Percentiles rank a stretch among this genome's conserved stretches.
Conservation (phyloP, 2,888 invertebrate species). For the Perithous albicinctus region DNA sequence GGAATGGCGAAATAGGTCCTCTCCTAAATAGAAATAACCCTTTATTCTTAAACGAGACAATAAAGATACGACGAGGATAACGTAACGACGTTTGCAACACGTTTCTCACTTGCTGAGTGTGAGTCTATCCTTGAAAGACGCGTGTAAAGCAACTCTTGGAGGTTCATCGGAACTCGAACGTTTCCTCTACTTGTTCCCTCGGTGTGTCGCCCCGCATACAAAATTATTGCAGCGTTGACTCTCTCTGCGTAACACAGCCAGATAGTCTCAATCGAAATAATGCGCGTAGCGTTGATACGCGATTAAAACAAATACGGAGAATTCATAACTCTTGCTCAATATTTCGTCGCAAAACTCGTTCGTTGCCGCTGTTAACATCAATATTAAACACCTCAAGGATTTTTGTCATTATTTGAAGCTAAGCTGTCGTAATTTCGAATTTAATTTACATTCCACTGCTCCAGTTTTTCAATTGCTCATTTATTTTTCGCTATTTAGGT, state of each 20-base stretch:
- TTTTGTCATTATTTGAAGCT: background rate
- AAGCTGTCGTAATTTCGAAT: constrained; percentile 7
- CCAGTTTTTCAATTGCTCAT: background rate
- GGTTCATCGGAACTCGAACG: constrained; percentile 44
- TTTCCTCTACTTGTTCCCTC: constrained; percentile 25
- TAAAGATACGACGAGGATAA: constrained; percentile 28
- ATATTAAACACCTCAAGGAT: background rate
- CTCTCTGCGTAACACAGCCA: background rate
- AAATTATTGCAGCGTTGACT: constrained; percentile 41
- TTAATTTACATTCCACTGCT: background rate
- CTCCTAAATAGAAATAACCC: background rate
- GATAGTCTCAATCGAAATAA: constrained; percentile 14
- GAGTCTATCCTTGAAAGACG: constrained; percentile 41
- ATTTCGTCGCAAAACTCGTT: background rate
- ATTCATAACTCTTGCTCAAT: constrained; percentile 14
- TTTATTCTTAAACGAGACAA: background rate
- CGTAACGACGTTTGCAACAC: constrained; percentile 8
- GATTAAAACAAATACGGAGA: background rate
- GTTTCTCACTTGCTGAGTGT: constrained; percentile 11
- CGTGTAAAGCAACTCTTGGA: background rate
- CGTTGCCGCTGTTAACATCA: constrained; percentile 20
- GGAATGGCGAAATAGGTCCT: background rate
- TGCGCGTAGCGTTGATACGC: background rate
- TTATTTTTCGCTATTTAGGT: background rate
- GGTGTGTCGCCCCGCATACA: constrained; percentile 35